phyloP scores from a whole-genome alignment of 92 coral and sea anemone genomes.

The Parazoanthus atlanticus region DNA sequence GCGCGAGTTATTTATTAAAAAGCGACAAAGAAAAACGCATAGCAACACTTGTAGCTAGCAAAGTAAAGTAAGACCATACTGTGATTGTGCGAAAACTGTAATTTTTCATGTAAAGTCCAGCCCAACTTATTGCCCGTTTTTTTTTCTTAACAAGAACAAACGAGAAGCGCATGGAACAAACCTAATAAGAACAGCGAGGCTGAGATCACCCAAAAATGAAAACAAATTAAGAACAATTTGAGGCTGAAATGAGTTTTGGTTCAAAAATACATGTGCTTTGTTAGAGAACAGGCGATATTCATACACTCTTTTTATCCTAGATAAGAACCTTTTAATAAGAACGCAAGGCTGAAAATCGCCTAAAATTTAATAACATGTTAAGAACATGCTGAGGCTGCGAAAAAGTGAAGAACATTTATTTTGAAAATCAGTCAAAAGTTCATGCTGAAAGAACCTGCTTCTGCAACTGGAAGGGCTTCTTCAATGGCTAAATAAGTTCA shows the following conservation, averaged over 20 bases:
- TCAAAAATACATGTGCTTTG: neutral
- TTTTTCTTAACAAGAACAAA: neutral
- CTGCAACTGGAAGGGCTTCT: neutral
- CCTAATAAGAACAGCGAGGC: neutral
- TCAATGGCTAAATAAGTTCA: constrained; percentile 3
- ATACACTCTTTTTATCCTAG: neutral
- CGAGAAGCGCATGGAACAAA: neutral
- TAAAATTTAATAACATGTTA: neutral
- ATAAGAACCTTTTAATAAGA: neutral
- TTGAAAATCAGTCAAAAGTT: neutral
- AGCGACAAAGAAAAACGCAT: constrained; percentile 12
- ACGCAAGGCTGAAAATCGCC: neutral
- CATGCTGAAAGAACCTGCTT: neutral
- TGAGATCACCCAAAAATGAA: constrained; percentile 10
- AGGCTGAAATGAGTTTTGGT: neutral
- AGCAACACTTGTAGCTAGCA: constrained; percentile 4
- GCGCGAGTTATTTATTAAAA: neutral
- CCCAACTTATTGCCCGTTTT: neutral
- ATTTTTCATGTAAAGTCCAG: neutral
- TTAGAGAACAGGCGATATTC: neutral
- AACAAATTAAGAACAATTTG: neutral
- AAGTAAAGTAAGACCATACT: constrained; percentile 8
- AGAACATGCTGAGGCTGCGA: neutral
- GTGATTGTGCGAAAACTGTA: neutral
- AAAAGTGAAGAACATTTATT: neutral